Base-by-base conservation (phyloP, 2,113 vertebrate genomes). In the Misgurnus mizolepis region DNA sequence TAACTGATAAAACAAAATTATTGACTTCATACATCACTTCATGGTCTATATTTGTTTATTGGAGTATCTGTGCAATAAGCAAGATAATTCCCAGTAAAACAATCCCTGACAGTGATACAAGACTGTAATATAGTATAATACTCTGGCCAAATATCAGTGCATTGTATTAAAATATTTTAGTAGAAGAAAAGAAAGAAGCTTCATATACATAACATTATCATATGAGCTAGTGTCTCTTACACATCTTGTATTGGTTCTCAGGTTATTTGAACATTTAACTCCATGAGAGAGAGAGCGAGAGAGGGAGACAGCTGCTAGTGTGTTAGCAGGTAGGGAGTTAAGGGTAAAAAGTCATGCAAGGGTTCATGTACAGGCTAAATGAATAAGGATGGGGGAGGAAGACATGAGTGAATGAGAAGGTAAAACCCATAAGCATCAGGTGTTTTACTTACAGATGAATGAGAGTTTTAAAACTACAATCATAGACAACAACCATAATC, bases 301-400 rank as follows among this genome's bases (percentile, higher is more conserved):
- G 61, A 65, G 43, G 53, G 66, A 77, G 77, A 72, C 78, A 87
- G 81, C 84, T 82, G 83, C 81, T 81, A 50, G 9, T 68, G 70
- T 84, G 74, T 49, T 72, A 68, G 34, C 77, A 80, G 79, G 66
- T 77, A 74, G 71, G 68, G 56, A 84, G 71, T 78, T 74, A 75
- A 79, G 81, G 83, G 81, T 82, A 85, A 83, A 84, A 80, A 75
- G 85, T 83, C 78, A 75, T 79, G 6, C 80, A 14, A 73, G 67
- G 81, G 84, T 88, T 91, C 87, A 87, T 85, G 79, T 55, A 41
- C 81, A 82, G 80, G 79, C 70, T 82, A 86, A 76, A 82, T 6
- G 39, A 89, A 83, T 83, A 82, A 82, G 62, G 83, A 80, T 60
- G 75, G 70, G 73, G 22, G 65, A 27, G 47, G 86, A 80, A 83